phyloP scores from a whole-genome alignment of 2,888 invertebrate genomes.

The Meteorus cinctellus region DNA sequence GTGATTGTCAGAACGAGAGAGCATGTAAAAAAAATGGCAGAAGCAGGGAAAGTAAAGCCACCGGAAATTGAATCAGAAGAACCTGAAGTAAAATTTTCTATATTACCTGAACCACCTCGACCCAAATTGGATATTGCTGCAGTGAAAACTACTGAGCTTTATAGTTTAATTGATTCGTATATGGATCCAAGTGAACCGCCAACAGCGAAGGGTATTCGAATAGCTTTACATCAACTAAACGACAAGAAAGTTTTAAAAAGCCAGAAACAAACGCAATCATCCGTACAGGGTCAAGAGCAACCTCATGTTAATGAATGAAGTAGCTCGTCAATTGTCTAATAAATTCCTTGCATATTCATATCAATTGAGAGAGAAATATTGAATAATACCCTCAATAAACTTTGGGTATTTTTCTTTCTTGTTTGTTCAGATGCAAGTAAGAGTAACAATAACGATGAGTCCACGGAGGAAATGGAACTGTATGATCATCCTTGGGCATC shows the following conservation, averaged over 20 bases:
- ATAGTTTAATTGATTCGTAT: slow-evolving; percentile 16
- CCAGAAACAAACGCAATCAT: not conserved
- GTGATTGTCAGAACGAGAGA: slow-evolving; percentile 52
- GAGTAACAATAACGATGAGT: slow-evolving; percentile 34
- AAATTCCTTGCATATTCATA: not conserved
- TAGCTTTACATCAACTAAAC: slow-evolving; percentile 17
- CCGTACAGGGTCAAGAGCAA: not conserved
- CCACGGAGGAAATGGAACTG: slow-evolving; percentile 34
- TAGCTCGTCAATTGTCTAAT: not conserved
- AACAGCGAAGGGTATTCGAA: slow-evolving; percentile 9
- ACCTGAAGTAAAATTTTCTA: slow-evolving; percentile 49
- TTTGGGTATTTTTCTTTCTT: slow-evolving; percentile 10
- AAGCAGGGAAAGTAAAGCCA: not conserved
- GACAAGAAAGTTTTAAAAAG: not conserved
- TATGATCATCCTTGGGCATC: slow-evolving; percentile 38
- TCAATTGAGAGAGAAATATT: not conserved
- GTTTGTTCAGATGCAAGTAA: not conserved
- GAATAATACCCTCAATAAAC: not conserved
- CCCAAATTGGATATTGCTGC: slow-evolving; percentile 56
- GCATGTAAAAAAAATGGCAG: slow-evolving; percentile 33
- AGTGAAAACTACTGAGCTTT: slow-evolving; percentile 43
- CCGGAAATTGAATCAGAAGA: slow-evolving; percentile 1
- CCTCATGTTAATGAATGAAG: not conserved
- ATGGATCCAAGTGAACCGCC: not conserved
- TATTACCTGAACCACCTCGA: slow-evolving; percentile 61